Evolutionary conservation across 92 coral and sea anemone species (phyloP), one percentile per base, ranked within the genome.

Genomic region (Epizoanthus ramosus): DNA sequence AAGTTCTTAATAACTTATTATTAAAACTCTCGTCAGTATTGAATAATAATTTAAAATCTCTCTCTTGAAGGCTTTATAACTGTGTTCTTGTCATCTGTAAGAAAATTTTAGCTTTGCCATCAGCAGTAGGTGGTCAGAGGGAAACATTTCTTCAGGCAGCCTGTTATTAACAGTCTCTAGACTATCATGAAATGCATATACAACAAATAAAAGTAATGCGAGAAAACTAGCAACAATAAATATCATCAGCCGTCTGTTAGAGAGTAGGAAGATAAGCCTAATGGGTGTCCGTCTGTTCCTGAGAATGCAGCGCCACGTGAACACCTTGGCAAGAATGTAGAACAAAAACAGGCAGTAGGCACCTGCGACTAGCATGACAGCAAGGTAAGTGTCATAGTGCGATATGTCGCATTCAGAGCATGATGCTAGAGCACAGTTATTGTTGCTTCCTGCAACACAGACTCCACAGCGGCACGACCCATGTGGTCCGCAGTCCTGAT

Each of bases 401-500:
- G 94, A 80, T 39, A 89, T 87, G 59, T 88, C 90, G 73, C 99
- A 97, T 68, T 97, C 99, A 5, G 85, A 81, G 58, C 99, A 97
- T 43, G 84, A 80, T 24, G 90, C 91, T 18, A 94, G 88, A 69
- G 92, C 91, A 83, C 99, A 97, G 68, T 75, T 97, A 18, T 88
- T 77, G 70, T 88, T 89, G 15, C 98, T 96, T 17, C 98, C 98
- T 19, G 74, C 87, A 63, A 97, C 94, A 67, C 99, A 97, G 21
- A 97, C 88, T 64, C 99, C 98, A 85, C 99, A 97, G 81, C 99
- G 98, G 53, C 99, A 97, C 8, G 99, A 97, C 5, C 98, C 99
- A 77, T 94, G 99, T 23, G 99, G 99, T 8, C 99, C 99, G 79
- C 99, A 97, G 81, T 97, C 99, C 68, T 90, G 93, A 66, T 94